phyloP scores from a whole-genome alignment of 2,888 invertebrate genomes.

The Ormyrus rosae region DNA sequence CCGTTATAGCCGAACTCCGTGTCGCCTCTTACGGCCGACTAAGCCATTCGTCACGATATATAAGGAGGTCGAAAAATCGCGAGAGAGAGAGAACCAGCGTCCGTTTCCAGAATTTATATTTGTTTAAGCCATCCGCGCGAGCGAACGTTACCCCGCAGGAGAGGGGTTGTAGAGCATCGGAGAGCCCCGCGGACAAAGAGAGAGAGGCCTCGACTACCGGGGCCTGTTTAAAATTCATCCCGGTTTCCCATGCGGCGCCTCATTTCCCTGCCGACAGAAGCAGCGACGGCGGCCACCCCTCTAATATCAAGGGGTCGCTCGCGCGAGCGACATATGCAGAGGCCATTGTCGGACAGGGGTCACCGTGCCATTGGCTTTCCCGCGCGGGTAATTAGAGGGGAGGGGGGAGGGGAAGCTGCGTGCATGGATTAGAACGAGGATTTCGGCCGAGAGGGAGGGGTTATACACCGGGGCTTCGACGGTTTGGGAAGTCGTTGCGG shows the following conservation, averaged over 20 bases:
- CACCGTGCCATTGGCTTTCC: conserved; percentile 31
- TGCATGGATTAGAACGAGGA: neutral
- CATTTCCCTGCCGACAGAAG: conserved; percentile 34
- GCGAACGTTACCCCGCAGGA: neutral
- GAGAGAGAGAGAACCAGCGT: neutral
- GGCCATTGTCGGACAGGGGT: conserved; percentile 12
- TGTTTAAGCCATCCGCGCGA: conserved; percentile 22
- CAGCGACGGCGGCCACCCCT: neutral
- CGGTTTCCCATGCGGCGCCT: conserved; percentile 30
- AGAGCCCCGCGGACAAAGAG: conserved; percentile 4
- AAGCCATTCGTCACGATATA: no score
- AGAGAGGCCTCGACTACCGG: neutral
- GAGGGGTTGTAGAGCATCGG: neutral
- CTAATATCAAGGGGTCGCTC: neutral
- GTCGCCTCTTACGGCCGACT: no score
- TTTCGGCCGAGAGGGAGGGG: no score
- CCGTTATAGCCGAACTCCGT: no score
- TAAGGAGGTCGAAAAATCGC: neutral
- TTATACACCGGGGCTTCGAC: no score
- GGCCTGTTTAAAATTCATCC: conserved; percentile 45
- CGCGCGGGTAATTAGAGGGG: conserved; percentile 34
- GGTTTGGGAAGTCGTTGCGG: no score
- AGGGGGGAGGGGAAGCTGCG: neutral
- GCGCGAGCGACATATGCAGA: conserved; percentile 26
- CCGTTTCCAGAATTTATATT: conserved; percentile 16